Conservation (phyloP, 2,113 vertebrate species). For the Orthonyx spaldingii region DNA sequence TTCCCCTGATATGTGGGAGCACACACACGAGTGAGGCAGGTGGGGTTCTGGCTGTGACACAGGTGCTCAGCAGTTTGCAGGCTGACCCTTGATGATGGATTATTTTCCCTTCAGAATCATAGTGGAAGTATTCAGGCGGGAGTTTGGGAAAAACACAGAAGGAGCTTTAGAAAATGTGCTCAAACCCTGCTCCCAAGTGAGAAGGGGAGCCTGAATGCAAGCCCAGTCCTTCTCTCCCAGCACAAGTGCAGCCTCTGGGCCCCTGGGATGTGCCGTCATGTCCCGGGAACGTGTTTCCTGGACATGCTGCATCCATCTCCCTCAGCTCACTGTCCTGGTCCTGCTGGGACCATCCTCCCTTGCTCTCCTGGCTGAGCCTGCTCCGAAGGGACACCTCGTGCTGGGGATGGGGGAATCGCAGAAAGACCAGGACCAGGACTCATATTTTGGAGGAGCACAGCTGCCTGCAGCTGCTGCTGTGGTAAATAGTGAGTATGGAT, state of each 20-base stretch:
- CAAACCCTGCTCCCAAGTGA: neutral
- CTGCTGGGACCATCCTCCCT: neutral
- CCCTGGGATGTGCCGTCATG: neutral
- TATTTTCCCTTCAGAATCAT: neutral
- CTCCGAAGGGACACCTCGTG: neutral
- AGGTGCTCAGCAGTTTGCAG: neutral
- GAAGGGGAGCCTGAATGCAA: neutral
- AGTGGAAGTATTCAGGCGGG: neutral
- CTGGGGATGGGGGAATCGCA: neutral
- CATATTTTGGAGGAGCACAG: neutral
- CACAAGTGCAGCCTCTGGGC: neutral
- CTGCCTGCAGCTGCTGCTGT: neutral
- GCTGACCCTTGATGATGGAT: neutral
- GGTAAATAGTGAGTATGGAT: neutral
- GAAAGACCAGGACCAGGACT: neutral
- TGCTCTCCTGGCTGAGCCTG: neutral
- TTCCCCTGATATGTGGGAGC: neutral
- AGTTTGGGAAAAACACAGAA: neutral
- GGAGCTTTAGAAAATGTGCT: neutral
- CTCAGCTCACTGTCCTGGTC: neutral
- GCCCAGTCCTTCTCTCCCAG: constrained; percentile 18
- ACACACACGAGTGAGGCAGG: neutral
- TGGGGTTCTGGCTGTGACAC: fast-evolving
- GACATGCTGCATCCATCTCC: neutral
- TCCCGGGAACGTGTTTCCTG: constrained; percentile 21